Base-by-base conservation (phyloP, 2,888 invertebrate species). In the Catonia carolina region DNA sequence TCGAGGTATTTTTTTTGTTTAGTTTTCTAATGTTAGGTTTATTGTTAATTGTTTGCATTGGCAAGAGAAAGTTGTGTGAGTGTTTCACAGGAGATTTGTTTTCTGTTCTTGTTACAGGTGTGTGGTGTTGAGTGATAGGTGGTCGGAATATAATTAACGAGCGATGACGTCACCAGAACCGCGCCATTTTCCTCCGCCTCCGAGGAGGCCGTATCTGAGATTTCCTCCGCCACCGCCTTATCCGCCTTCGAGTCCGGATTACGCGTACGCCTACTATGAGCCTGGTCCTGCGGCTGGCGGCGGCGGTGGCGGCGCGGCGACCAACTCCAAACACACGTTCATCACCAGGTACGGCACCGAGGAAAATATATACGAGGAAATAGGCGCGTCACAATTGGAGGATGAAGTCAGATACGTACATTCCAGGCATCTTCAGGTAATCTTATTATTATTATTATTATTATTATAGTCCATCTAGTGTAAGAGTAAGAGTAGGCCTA, bases 361-460 rank as follows among this genome's bases (percentile, higher is more conserved):
- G 71, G 89, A 90, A 73, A 87, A 87, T 67, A 86, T 87, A 69
- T 87, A 87, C 71, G 86, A 86, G 71, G 86, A 87, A 75, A 86
- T 86, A 63, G 83, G 83, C 35, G 81, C 84, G 69, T 83, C 82
- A 67, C 79, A 88, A 56, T 84, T 90, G 35, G 89, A 87, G 69
- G 89, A 89, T 71, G 90, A 91, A 73, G 85, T 89, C 54, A 81
- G 88, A 52, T 78, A 86, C 63, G 90, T 92, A 50, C 89, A 90
- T 72, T 85, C 84, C 62, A 80, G 86, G 56, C 91, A 92, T 73
- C 83, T 67, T n/a, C 67, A 67, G 63, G 64, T 60, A 45, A 41
- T 36, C 22, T 3, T 27, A 27, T 49, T n/a, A 31, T 33, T n/a
- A n/a, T n/a, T n/a, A n/a, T 48, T 23, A n/a, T n/a, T n/a, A n/a